Base-by-base conservation (phyloP, 1,140 invertebrate species). In the Pogonus chalceus region DNA sequence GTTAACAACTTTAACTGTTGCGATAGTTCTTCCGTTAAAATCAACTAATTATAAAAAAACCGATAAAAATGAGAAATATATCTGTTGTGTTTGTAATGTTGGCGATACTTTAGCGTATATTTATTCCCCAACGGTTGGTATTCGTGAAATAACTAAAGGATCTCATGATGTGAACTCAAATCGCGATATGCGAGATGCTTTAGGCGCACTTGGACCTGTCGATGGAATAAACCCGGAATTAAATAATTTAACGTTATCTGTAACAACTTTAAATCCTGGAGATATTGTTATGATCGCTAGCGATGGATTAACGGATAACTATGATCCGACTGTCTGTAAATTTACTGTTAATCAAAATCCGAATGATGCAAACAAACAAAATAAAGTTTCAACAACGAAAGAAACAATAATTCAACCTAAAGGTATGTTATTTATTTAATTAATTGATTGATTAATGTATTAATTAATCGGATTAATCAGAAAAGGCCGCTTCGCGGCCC, bases 231-330 rank as follows among this genome's bases (percentile, higher is more conserved):
- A 69, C 53, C 92, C 92, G 1, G 92, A 96, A 74, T 72, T 95
- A 23, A 89, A 88, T 61, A 95, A 95, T 72, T 74, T 96, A 12
- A 95, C 92, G 0, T 85, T 91, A 59, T 89, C 90, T 0, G 81
- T 96, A 77, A 94, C 88, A 0, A 82, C 90, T 56, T 78, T 90
- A 20, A 85, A 91, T 49, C 69, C 77, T 31, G 89, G 87, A 9
- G 92, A 95, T 68, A 84, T 94, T 58, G 85, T 96, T 24, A 91
- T 93, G 66, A 76, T 96, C 12, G 92, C 90, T 1, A 90, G 87
- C 16, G 92, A 95, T 68, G 92, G 92, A n/a, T 82, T 95, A 22
- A 91, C 88, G 10, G 92, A 95, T 65, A 95, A 95, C 67, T 92
- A 94, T 69, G 92, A 95, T 74, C 92, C 92, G 1, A 91, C 94